A percentile compares a stretch with the other conserved stretches of the same genome.
Evolutionary conservation across 2,797 vertebrate species (phyloP).

Genomic region (Oreochromis grahami): DNA sequence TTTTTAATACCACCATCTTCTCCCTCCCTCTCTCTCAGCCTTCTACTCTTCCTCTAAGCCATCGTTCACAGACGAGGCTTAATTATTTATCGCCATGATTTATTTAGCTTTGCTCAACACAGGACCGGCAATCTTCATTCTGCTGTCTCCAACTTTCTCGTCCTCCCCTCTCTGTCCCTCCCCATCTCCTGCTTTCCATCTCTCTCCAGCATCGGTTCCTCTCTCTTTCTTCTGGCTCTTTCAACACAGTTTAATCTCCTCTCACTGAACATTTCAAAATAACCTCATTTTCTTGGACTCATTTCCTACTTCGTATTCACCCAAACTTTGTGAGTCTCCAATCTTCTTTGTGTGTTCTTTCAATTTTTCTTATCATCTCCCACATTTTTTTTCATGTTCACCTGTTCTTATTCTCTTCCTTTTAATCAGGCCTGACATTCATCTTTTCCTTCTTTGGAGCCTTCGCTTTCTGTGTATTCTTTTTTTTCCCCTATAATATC

Average conservation of each 20-base stretch:
- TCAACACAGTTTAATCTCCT: slow-evolving; percentile 17
- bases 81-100: slow-evolving; percentile 81
- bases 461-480: neutral
- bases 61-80: slow-evolving; percentile 72
- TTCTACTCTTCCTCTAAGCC: slow-evolving; percentile 64
- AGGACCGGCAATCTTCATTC: slow-evolving; percentile 64
- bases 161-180: neutral
- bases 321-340: neutral
- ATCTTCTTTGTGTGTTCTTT: neutral
- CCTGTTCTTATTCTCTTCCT: neutral
- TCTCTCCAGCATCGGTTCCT: neutral
- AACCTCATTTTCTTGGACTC: neutral
- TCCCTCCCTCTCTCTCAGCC: slow-evolving; percentile 15
- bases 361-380: neutral
- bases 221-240: slow-evolving; percentile 7
- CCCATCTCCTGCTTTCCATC: slow-evolving; percentile 11
- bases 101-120: slow-evolving; percentile 78
- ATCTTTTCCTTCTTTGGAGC: neutral
- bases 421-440: neutral
- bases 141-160: slow-evolving; percentile 53
- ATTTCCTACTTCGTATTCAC: neutral
- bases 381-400: neutral
- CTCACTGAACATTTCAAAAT: slow-evolving; percentile 11
- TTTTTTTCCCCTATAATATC: neutral
- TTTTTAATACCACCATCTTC: slow-evolving; percentile 37